These are phyloP conservation scores for Ips typographus DNA, from an alignment of 1,140 invertebrate genomes.

Conservation along the genomic window DNA sequence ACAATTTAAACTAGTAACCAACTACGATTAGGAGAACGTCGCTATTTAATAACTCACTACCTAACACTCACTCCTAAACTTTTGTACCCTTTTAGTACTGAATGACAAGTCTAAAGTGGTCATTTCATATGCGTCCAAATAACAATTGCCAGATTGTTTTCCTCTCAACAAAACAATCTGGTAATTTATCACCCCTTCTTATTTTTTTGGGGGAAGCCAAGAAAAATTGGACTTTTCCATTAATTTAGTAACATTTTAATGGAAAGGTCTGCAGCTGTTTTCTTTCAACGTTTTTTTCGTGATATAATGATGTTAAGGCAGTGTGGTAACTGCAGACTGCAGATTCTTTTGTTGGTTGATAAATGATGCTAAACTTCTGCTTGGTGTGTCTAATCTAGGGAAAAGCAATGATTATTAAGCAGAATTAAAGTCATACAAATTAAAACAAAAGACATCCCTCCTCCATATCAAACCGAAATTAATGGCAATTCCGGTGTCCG, in stretches of 20 bases:
- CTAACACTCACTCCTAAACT: background rate
- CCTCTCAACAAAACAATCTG: conserved; percentile 7
- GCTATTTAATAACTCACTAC: conserved; percentile 5
- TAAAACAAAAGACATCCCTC: no score
- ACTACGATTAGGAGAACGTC: background rate
- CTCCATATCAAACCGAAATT: no score
- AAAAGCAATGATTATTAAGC: no score
- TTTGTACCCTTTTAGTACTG: background rate
- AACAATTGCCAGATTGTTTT: conserved; percentile 2
- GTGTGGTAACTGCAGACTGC: no score
- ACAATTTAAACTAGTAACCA: background rate
- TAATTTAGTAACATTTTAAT: conserved; percentile 1
- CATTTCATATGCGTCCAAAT: conserved; percentile 7
- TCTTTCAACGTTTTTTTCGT: background rate
- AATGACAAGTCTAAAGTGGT: background rate
- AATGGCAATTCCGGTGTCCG: no score
- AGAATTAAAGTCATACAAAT: no score
- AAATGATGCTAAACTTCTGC: no score
- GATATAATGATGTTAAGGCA: no score
- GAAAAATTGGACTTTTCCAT: conserved; percentile 11
- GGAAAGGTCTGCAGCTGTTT: background rate
- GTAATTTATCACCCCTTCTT: conserved; percentile 5
- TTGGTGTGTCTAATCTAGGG: no score
- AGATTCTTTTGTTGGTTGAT: no score
- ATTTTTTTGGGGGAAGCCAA: background rate